These are phyloP conservation scores for Oreochromis grahami DNA, from an alignment of 2,797 vertebrate genomes.

Conservation along the genomic window DNA sequence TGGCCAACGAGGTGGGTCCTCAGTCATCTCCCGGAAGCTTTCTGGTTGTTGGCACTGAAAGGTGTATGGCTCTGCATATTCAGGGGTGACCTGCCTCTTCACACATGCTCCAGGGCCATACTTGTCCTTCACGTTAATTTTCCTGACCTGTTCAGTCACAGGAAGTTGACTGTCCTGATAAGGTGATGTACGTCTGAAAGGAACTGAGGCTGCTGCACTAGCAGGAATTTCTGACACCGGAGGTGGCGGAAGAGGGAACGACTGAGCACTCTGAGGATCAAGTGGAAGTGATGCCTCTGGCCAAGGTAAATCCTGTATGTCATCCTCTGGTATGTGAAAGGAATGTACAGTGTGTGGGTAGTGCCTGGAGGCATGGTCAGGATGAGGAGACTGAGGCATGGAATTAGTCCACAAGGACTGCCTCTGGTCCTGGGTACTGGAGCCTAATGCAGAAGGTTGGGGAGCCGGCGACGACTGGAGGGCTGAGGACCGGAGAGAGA, in stretches of 20 bases:
- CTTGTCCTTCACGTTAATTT: background rate
- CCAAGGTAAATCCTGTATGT: background rate
- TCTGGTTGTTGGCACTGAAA: no score
- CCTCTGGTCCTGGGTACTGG: background rate
- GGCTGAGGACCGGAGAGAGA: background rate
- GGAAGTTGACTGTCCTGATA: background rate
- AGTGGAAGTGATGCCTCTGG: background rate
- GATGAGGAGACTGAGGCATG: background rate
- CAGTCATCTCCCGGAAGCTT: no score
- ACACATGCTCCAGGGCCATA: no score
- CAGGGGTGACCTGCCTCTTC: no score
- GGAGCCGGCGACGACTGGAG: background rate
- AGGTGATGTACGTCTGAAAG: fast-evolving
- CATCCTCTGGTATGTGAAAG: background rate
- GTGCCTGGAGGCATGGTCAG: fast-evolving
- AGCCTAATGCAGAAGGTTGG: background rate
- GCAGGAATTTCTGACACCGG: background rate
- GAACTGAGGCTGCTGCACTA: background rate
- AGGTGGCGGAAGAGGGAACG: background rate
- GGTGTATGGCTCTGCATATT: no score
- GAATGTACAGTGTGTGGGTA: background rate
- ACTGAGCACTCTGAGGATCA: background rate
- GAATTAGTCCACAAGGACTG: no score
- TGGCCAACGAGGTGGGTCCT: no score
- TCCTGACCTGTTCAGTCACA: background rate